Conservation (phyloP, 2,888 invertebrate genomes). For the Cyclophora punctaria region DNA sequence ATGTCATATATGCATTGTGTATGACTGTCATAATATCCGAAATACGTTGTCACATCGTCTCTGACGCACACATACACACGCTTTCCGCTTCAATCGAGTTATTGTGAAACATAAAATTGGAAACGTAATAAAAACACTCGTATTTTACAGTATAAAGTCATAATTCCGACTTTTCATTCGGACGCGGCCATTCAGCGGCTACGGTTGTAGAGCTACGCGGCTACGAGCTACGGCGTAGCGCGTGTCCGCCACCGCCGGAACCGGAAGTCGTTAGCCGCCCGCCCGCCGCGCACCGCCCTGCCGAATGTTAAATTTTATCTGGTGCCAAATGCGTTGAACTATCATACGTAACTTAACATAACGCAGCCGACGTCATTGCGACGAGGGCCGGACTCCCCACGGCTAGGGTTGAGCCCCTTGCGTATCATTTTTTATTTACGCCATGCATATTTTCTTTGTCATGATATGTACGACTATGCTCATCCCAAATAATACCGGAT, state of each 20-base stretch:
- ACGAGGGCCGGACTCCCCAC: not conserved
- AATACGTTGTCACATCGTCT: conserved; percentile 2
- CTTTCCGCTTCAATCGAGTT: conserved; percentile 10
- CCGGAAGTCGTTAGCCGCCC: conserved; percentile 55
- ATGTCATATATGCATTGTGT: not conserved
- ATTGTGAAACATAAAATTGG: conserved; percentile 24
- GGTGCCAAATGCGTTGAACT: conserved; percentile 18
- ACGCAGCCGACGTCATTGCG: conserved; percentile 5
- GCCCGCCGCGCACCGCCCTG: conserved; percentile 22
- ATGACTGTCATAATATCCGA: not conserved
- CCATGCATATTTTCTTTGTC: too few species aligned
- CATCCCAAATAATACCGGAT: too few species aligned
- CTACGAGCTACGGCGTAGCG: conserved; percentile 27
- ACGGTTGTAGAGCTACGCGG: conserved; percentile 17
- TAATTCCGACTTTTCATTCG: conserved; percentile 28
- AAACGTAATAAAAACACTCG: conserved; percentile 35
- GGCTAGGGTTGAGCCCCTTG: not conserved
- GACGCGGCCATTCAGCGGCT: conserved; percentile 22
- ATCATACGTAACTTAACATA: not conserved
- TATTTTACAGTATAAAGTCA: conserved; percentile 35
- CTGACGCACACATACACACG: not conserved
- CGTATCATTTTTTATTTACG: not conserved
- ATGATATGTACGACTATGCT: too few species aligned
- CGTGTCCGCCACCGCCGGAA: conserved; percentile 42
- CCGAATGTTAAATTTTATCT: conserved; percentile 29